Evolutionary conservation across 2,797 vertebrate species (phyloP).

Genomic region (Phataginus tricuspis): DNA sequence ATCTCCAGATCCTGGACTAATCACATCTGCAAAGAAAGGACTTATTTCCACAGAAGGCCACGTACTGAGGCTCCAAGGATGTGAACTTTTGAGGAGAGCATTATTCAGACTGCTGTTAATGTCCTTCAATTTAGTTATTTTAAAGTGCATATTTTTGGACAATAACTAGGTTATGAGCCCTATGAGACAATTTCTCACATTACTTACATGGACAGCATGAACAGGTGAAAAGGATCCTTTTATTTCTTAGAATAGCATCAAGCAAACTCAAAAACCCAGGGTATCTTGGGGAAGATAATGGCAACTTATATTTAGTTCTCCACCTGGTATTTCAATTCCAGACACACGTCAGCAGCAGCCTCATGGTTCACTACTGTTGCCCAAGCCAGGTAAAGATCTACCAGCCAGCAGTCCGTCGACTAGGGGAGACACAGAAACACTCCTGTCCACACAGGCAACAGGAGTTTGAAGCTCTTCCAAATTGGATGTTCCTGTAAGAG

Average conservation of each 20-base stretch:
- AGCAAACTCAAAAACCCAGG: background rate
- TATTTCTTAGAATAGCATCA: constrained; percentile 38
- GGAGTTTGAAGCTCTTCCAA: background rate
- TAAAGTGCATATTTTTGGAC: background rate
- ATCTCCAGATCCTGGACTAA: background rate
- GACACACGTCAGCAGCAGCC: background rate
- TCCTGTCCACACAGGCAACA: background rate
- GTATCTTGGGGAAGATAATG: background rate
- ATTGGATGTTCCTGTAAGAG: background rate
- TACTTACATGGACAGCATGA: background rate
- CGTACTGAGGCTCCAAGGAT: background rate
- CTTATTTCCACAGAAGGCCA: background rate
- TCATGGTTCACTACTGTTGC: background rate
- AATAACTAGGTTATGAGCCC: background rate
- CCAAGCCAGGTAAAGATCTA: background rate
- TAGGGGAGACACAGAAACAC: background rate
- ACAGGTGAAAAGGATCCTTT: constrained; percentile 7
- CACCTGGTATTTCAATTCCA: background rate
- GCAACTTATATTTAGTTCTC: background rate
- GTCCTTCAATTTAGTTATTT: background rate
- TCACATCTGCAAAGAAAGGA: background rate
- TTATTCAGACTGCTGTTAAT: background rate
- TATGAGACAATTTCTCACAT: background rate
- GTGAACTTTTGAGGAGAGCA: background rate
- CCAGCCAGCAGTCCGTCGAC: background rate